phyloP scores from a whole-genome alignment of 2,113 vertebrate species.

The Eptesicus fuscus region DNA sequence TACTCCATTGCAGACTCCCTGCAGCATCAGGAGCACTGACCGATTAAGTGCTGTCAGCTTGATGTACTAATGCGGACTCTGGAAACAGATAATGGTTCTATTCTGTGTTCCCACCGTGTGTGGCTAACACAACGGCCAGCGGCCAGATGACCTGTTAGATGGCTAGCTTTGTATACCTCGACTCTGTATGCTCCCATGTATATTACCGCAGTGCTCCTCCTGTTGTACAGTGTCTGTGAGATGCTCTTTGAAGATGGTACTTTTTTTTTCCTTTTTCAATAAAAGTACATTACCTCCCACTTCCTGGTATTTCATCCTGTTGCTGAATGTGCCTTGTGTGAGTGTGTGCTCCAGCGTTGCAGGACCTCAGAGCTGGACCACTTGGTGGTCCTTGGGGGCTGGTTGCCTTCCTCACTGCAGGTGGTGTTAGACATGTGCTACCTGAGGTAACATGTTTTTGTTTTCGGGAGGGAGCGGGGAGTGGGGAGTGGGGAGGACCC shows the following conservation, averaged over 20 bases:
- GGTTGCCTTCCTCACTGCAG: constrained; percentile 79
- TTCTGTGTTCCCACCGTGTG: constrained; percentile 76
- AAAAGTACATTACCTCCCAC: constrained; percentile 80
- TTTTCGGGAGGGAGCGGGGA: constrained; percentile 77
- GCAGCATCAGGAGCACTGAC: constrained; percentile 69
- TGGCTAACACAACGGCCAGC: constrained; percentile 69
- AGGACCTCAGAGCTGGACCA: constrained; percentile 78
- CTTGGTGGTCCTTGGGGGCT: constrained; percentile 76
- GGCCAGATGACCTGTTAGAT: constrained; percentile 74
- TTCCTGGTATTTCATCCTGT: constrained; percentile 80
- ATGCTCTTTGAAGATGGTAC: constrained; percentile 81
- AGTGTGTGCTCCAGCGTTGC: constrained; percentile 68
- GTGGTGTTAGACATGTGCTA: constrained; percentile 84
- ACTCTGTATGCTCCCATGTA: constrained; percentile 81
- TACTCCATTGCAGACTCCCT: constrained; percentile 71
- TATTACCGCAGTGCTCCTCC: constrained; percentile 74
- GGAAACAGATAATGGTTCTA: constrained; percentile 68
- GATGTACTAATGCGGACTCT: constrained; percentile 75
- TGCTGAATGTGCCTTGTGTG: constrained; percentile 79
- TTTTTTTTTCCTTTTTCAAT: constrained; percentile 79
- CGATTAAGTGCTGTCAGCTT: constrained; percentile 71
- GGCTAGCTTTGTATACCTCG: constrained; percentile 67
- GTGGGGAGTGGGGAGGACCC: constrained; percentile 66
- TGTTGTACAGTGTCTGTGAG: constrained; percentile 82
- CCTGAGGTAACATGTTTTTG: constrained; percentile 84